phyloP scores from a whole-genome alignment of 1,140 invertebrate species.

The Telenomus remus region DNA sequence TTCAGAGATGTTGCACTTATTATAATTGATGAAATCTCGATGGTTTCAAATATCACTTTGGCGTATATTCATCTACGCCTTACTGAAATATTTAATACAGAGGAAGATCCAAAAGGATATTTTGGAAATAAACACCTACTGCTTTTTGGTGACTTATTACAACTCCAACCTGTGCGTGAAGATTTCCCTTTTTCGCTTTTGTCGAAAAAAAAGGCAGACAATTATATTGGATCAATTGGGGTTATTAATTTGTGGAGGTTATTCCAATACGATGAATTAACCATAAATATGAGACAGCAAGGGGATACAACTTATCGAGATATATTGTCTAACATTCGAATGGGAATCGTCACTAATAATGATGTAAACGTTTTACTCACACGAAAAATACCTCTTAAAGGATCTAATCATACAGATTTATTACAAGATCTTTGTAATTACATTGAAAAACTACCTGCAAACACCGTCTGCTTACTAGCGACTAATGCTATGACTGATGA shows the following conservation, averaged over 20 bases:
- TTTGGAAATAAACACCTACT: neutral
- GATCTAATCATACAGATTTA: slow-evolving; percentile 26
- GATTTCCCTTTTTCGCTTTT: neutral
- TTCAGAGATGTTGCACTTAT: neutral
- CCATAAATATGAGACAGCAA: slow-evolving; percentile 34
- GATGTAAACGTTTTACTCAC: slow-evolving; percentile 40
- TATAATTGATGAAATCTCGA: neutral
- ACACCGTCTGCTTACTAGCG: slow-evolving; percentile 56
- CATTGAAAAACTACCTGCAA: slow-evolving; percentile 40
- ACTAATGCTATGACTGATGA: slow-evolving; percentile 43
- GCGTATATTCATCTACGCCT: neutral
- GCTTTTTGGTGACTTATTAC: neutral
- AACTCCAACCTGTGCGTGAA: neutral
- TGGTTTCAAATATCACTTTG: neutral
- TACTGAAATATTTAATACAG: neutral
- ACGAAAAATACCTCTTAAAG: slow-evolving; percentile 40
- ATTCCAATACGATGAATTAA: slow-evolving; percentile 37
- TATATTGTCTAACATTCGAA: slow-evolving; percentile 32
- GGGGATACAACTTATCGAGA: slow-evolving; percentile 21
- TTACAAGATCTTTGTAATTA: slow-evolving; percentile 53
- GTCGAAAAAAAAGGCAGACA: neutral
- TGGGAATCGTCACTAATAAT: slow-evolving; percentile 45
- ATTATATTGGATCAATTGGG: neutral
- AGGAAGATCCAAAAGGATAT: neutral
- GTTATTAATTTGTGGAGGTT: neutral